Percentiles rank a stretch among this genome's conserved stretches.
phyloP scores from a whole-genome alignment of 2,797 vertebrate species.

The Delichon dasypus region DNA sequence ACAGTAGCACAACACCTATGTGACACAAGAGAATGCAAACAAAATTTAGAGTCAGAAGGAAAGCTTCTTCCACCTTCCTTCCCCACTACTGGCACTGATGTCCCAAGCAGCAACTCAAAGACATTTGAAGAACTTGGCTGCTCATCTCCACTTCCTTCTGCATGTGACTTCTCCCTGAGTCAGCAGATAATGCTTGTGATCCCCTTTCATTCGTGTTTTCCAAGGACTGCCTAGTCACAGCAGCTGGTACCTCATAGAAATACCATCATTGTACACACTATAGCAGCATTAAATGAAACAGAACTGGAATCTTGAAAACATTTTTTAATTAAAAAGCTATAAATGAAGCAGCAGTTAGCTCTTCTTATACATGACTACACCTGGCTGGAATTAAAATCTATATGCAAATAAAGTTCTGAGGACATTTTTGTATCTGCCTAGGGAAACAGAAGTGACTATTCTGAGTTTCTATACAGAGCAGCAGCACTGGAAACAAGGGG shows the following conservation, averaged over 20 bases:
- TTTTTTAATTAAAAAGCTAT: constrained; percentile 50
- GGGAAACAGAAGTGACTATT: neutral
- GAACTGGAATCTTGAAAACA: neutral
- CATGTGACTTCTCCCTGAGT: constrained; percentile 24
- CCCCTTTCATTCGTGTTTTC: neutral
- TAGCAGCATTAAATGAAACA: neutral
- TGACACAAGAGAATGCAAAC: neutral
- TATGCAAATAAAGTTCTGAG: constrained; percentile 57
- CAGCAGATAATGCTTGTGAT: constrained; percentile 42
- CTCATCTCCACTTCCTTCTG: constrained; percentile 6
- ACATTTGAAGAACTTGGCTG: constrained; percentile 16
- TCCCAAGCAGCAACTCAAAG: neutral
- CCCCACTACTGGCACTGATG: neutral
- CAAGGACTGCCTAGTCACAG: neutral
- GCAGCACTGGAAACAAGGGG: neutral
- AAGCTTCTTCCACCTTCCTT: neutral
- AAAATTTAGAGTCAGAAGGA: neutral
- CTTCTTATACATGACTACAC: constrained; percentile 41
- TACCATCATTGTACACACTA: neutral
- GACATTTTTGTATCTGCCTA: constrained; percentile 36
- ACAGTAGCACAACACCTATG: neutral
- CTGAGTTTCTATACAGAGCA: neutral
- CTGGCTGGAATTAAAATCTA: constrained; percentile 7
- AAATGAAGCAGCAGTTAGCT: constrained; percentile 28
- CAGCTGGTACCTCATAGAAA: neutral